phyloP scores from a whole-genome alignment of 2,888 invertebrate genomes.

The Acholoe squamosa region DNA sequence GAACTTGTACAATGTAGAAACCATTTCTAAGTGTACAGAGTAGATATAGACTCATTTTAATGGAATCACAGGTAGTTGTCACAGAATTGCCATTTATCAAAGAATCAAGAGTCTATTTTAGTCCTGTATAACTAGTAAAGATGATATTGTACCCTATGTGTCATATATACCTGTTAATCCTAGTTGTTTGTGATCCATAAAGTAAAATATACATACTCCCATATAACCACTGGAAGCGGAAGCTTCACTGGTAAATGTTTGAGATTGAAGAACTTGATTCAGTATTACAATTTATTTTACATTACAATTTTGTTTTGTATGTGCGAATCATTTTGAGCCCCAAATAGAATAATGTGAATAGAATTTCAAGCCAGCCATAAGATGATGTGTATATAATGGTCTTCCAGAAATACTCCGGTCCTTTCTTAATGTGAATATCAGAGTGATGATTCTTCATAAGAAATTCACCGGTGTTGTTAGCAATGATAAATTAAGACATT shows the following conservation, averaged over 20 bases:
- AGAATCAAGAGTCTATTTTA: background rate
- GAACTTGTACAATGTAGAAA: background rate
- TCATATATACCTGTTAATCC: background rate
- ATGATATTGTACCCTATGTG: background rate
- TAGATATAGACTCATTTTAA: background rate
- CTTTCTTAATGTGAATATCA: no score
- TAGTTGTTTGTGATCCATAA: conserved; percentile 22
- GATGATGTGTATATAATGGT: no score
- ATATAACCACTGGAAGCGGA: background rate
- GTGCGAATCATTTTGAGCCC: no score
- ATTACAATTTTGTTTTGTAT: no score
- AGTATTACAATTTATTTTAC: background rate
- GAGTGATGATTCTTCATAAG: no score
- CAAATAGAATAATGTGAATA: no score
- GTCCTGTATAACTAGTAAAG: background rate
- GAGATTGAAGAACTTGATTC: conserved; percentile 29
- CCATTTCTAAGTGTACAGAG: background rate
- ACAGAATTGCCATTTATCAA: conserved; percentile 46
- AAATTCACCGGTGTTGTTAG: no score
- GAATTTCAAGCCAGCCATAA: no score
- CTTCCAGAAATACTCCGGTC: no score
- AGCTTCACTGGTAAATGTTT: background rate
- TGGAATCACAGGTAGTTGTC: background rate
- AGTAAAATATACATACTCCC: background rate
- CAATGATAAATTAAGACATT: no score